phyloP scores from a whole-genome alignment of 2,797 vertebrate genomes.

The Rallus crepitans region DNA sequence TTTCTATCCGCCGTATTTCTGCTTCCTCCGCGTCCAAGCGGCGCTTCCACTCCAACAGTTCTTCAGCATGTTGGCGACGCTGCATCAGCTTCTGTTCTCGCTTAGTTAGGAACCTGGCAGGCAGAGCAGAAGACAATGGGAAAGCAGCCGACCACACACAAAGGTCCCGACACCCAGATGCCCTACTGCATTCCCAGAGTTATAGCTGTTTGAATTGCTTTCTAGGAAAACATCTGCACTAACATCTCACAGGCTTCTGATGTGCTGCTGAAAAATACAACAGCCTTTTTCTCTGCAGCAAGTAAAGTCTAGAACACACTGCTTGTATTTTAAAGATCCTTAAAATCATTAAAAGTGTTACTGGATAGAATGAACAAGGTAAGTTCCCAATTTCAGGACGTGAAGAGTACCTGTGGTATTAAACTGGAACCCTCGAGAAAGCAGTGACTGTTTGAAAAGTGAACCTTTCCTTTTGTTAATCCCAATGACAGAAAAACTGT shows the following conservation, averaged over 20 bases:
- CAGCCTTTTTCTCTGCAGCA: not conserved
- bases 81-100: slow-evolving; percentile 95
- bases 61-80: slow-evolving; percentile 91
- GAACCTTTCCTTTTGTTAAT: not conserved
- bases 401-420: not conserved
- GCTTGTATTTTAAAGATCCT: not conserved
- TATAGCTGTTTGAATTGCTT: not conserved
- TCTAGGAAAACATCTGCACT: not conserved
- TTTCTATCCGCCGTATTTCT: slow-evolving; percentile 92
- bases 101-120: slow-evolving; percentile 92
- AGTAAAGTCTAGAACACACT: not conserved
- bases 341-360: not conserved
- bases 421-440: slow-evolving; percentile 54
- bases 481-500: not conserved
- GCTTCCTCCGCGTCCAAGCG: slow-evolving; percentile 93
- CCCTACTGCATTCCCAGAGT: not conserved
- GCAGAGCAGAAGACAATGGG: slow-evolving; percentile 28
- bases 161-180: not conserved
- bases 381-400: not conserved
- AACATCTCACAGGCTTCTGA: not conserved
- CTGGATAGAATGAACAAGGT: not conserved
- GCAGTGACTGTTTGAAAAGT: not conserved
- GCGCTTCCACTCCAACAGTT: slow-evolving; percentile 93
- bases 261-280: not conserved
- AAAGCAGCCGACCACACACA: not conserved